Base-by-base conservation (phyloP, 2,113 vertebrate species). In the Rattus norvegicus region DNA sequence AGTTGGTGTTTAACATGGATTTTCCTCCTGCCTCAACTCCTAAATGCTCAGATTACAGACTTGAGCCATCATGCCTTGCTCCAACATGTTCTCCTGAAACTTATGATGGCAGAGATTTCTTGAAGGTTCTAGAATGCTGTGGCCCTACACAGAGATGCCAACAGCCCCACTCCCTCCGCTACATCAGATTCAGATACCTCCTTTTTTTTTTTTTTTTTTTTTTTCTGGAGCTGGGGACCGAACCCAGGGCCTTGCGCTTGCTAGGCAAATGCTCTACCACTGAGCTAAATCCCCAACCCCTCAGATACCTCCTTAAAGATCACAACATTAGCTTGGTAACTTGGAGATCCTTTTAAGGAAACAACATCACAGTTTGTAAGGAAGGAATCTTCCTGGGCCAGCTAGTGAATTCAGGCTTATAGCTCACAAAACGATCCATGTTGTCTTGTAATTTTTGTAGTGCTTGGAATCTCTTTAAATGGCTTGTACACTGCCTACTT, bases 351-450 rank as follows among this genome's bases (percentile, higher is more conserved):
- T 61, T 56, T 84, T 43, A 22, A 61, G 80, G 28, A 19, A 67
- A 10, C 6, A 65, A 59, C 4, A 47, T 89, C 1, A 4, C 17
- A 3, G 30, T 39, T 61, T 10, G 10, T 12, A 17, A 0, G 4
- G 28, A 49, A 89, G 36, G 49, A 56, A 10, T 36, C 7, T 11
- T 59, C 28, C 17, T 10, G 0, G n/a, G 28, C 36, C 33, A 36
- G 36, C n/a, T 20, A 36, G 28, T 2, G 30, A 5, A 52, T 47
- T 56, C 73, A 56, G 26, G 69, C 13, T 76, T n/a, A 52, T 3
- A 36, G 39, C 26, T 81, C 22, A 65, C 52, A 56, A 24, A 61
- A 20, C 52, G 6, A 47, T 1, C 11, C 19, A 9, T 4, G 28
- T 3, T 14, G 24, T 14, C 4, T 86, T 24, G 1, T 24, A 19